These are phyloP conservation scores for Melanocharis versteri DNA, from an alignment of 2,113 vertebrate species.

Conservation along the genomic window DNA sequence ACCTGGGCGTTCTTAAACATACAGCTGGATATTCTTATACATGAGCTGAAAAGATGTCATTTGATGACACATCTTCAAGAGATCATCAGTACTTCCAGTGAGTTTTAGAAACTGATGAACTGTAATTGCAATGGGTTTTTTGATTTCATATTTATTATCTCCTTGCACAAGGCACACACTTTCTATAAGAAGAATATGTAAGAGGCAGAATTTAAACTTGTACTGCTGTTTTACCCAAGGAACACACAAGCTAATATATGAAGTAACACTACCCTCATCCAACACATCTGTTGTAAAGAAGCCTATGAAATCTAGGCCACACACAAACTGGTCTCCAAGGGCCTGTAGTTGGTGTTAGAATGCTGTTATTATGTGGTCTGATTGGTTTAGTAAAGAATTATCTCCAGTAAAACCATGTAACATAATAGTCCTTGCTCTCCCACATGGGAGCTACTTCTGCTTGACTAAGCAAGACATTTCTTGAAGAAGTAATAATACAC, in stretches of 20 bases:
- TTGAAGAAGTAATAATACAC: slow-evolving; percentile 1
- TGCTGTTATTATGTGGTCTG: slow-evolving; percentile 72
- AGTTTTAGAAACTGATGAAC: neutral
- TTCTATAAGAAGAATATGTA: neutral
- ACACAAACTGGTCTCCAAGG: slow-evolving; percentile 69
- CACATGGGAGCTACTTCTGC: slow-evolving; percentile 21
- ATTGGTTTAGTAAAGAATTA: slow-evolving; percentile 69
- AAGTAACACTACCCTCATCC: slow-evolving; percentile 70
- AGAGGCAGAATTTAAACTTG: slow-evolving; percentile 18
- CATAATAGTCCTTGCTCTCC: slow-evolving; percentile 39
- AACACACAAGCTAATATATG: slow-evolving; percentile 55
- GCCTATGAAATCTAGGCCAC: slow-evolving; percentile 72
- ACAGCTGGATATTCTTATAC: rapidly evolving
- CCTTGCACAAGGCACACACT: neutral
- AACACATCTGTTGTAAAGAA: slow-evolving; percentile 72
- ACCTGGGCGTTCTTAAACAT: neutral
- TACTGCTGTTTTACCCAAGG: slow-evolving; percentile 34
- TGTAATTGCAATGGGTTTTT: neutral
- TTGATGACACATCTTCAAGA: neutral
- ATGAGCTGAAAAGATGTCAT: neutral
- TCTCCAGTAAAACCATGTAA: slow-evolving; percentile 66
- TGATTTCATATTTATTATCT: neutral
- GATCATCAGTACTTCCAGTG: neutral
- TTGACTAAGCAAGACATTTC: slow-evolving; percentile 10
- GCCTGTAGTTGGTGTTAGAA: slow-evolving; percentile 65